Percentiles rank a stretch among this genome's conserved stretches.
Evolutionary conservation across 1,140 invertebrate species (phyloP).

Genomic region (Ostrea edulis): DNA sequence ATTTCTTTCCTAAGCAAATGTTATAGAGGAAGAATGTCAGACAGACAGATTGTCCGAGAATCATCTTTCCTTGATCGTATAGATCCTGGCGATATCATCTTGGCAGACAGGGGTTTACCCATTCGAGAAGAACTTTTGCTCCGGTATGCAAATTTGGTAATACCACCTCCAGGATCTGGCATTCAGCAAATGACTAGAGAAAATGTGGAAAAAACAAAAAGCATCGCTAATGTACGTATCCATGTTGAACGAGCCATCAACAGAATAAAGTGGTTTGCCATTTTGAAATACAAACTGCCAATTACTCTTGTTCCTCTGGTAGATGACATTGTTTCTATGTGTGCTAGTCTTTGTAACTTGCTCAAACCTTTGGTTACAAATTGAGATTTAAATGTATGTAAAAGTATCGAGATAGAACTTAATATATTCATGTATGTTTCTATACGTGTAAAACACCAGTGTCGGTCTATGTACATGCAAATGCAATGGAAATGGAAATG

Average conservation of each 20-base stretch:
- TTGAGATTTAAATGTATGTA: neutral
- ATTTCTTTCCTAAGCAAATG: constrained; percentile 46
- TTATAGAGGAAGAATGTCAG: constrained; percentile 55
- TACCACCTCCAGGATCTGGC: neutral
- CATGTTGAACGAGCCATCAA: too few relatives aligned
- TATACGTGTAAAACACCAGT: too few relatives aligned
- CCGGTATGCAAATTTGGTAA: neutral
- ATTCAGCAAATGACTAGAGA: constrained; percentile 8
- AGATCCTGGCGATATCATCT: constrained; percentile 27
- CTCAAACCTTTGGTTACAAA: neutral
- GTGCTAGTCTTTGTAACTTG: neutral
- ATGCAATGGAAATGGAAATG: too few relatives aligned
- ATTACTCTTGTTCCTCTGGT: neutral
- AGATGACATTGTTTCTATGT: neutral
- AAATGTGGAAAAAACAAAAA: constrained; percentile 3
- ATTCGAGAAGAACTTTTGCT: constrained; percentile 43
- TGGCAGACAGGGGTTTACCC: constrained; percentile 46
- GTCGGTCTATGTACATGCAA: too few relatives aligned
- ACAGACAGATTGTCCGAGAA: constrained; percentile 53
- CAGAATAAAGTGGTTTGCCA: neutral
- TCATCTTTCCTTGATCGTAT: constrained; percentile 30
- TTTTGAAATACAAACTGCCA: neutral
- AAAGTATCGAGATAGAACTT: too few relatives aligned
- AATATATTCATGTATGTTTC: too few relatives aligned
- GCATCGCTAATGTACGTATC: neutral